Evolutionary conservation across 2,113 vertebrate species (phyloP).

Genomic region (Xenus cinereus): DNA sequence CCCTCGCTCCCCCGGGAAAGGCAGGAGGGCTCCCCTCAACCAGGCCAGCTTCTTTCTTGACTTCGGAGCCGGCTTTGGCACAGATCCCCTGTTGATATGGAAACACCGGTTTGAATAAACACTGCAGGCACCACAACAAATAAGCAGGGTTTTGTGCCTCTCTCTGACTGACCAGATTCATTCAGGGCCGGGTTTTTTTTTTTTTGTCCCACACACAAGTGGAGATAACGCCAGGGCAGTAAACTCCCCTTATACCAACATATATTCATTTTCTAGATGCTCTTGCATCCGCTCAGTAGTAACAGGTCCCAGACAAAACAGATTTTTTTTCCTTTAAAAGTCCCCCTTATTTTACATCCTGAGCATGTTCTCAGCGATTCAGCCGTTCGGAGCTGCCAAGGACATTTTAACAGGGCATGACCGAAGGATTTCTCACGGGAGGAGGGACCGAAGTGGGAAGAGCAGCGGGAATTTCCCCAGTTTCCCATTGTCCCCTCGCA

Average conservation of each 20-base stretch:
- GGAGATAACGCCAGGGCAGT: not conserved
- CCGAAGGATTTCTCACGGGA: not conserved
- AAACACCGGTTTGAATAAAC: constrained; percentile 26
- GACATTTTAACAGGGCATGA: constrained; percentile 12
- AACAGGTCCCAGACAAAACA: not conserved
- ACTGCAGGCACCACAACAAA: constrained; percentile 14
- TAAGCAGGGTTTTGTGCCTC: constrained; percentile 16
- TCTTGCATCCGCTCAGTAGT: not conserved
- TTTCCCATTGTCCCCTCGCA: not conserved
- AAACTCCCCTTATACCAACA: not conserved
- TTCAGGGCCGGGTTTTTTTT: not conserved
- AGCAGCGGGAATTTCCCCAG: not conserved
- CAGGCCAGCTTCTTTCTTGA: not conserved
- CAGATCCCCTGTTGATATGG: constrained; percentile 29
- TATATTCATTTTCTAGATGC: not conserved
- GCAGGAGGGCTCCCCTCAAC: not conserved
- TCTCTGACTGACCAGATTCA: not conserved
- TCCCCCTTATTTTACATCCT: not conserved
- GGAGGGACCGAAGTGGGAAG: not conserved
- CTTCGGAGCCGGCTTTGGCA: constrained; percentile 14
- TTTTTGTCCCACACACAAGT: not conserved
- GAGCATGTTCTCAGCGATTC: not conserved
- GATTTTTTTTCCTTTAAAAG: not conserved
- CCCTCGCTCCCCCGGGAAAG: not conserved
- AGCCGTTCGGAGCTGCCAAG: constrained; percentile 30